Evolutionary conservation across 2,797 vertebrate species (phyloP).

Genomic region (Urosaurus nigricauda): DNA sequence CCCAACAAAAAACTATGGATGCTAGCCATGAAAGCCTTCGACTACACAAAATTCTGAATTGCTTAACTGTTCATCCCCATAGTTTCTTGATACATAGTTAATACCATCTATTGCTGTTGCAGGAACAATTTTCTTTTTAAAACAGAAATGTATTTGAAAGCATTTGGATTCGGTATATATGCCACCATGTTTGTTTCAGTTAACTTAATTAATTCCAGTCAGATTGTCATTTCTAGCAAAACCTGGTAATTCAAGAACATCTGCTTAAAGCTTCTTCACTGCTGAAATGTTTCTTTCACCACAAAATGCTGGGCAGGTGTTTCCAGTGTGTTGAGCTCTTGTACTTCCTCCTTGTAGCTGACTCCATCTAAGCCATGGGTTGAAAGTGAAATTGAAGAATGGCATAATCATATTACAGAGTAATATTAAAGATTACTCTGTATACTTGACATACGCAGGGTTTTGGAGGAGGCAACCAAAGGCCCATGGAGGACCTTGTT

Average conservation of each 20-base stretch:
- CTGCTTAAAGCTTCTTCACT: slow-evolving; percentile 28
- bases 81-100: slow-evolving; percentile 28
- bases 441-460: neutral
- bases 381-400: neutral
- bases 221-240: neutral
- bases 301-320: slow-evolving; percentile 35
- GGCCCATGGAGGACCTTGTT: neutral
- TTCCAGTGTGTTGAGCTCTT: slow-evolving; percentile 19
- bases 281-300: slow-evolving; percentile 41
- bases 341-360: neutral
- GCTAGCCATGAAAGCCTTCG: too few species aligned
- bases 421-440: neutral
- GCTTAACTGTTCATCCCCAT: slow-evolving; percentile 4
- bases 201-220: slow-evolving; percentile 20
- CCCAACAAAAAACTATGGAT: too few species aligned
- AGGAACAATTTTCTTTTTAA: slow-evolving; percentile 23
- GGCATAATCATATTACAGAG: neutral
- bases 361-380: slow-evolving; percentile 31
- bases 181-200: neutral
- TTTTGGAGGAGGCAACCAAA: neutral
- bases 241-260: slow-evolving; percentile 11
- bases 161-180: neutral
- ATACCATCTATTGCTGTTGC: neutral
- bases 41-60: slow-evolving; percentile 47
- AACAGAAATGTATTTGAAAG: slow-evolving; percentile 29